Evolutionary conservation across 2,888 invertebrate genomes (phyloP), one percentile per base, ranked within the genome.

Genomic region (Xanthostigma xanthostigma): DNA sequence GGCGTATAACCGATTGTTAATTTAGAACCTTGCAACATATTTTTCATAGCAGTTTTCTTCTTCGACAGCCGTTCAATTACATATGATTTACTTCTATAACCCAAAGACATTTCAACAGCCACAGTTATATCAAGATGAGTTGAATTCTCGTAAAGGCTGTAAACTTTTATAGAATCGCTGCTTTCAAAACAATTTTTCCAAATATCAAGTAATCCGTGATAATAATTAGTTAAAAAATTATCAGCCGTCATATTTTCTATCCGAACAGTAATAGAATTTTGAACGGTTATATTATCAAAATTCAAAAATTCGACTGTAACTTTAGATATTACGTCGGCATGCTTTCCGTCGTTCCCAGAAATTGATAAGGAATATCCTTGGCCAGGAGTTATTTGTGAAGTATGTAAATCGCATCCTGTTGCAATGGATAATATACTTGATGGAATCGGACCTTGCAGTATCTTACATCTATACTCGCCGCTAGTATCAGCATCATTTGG

Each of bases 401-500:
- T 80, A 57, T 84, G 79, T 52, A 95, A 72, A 61, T 87, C 82
- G 63, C 95, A 95, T 40, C 78, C 84, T 48, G 73, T 73, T 44
- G 81, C 80, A 48, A 95, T 86, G 45, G 72, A 76, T 12, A 88
- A 69, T 39, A 82, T 67, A 1, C 77, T 74, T 45, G 73, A 62
- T 11, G 78, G 70, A 54, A 71, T 78, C 56, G 70, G 77, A 61
- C 66, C 78, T 65, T 71, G 80, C 57, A 88, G 67, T 53, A 92
- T 79, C 62, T 80, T 81, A 63, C 95, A 96, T 59, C 75, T 80
- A 61, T 94, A 95, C 59, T 90, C 84, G 4, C 94, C 95, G 46
- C 81, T 79, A n/a, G 79, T 76, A 64, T 96, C 95, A 0, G 84
- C 80, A 70, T 96, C 96, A 60, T 89, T 85, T 1, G 96, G 96